Base-by-base conservation (phyloP, 2,113 vertebrate species). In the Archocentrus centrarchus region DNA sequence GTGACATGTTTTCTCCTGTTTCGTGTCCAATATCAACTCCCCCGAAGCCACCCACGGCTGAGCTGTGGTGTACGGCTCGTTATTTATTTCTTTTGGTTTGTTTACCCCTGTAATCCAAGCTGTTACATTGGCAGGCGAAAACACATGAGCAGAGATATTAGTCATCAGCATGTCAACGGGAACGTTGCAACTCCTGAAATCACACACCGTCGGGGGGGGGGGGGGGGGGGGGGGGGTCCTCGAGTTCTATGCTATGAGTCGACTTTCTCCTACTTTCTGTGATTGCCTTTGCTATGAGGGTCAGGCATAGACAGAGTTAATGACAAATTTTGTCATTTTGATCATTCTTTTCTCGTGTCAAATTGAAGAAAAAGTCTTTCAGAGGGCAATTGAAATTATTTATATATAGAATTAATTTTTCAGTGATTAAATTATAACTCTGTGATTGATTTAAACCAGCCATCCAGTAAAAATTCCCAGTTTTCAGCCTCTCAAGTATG, bases 51-150 rank as follows among this genome's bases (percentile, higher is more conserved):
- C 91, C 92, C 88, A 90, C 91, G 32, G 62, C 64, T 90, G 84
- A 91, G 87, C 90, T 93, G 91, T 87, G 90, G 84, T 89, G 75
- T 18, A 55, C 41, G 84, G 89, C 86, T 92, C 85, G 78, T 92
- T 82, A 76, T 89, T 91, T 91, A 60, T 89, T 92, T 85, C 18
- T 89, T 68, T 87, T 82, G 59, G 81, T 90, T 89, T 92, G 82
- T 92, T 92, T 86, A 88, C 79, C 87, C 82, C 89, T 79, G 41
- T 83, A 70, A 88, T 87, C 75, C 91, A 93, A 93, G 90, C 93
- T 95, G 92, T 94, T 87, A 91, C 76, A 50, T 82, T 92, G 93
- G 93, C 91, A 92, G 90, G 84, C 73, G 41, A 79, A 90, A 84
- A 85, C 82, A 80, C 84, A 87, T 37, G 64, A 77, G 83, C 75